Percentiles rank a stretch among this genome's conserved stretches.
These are phyloP conservation scores for Entomyzon cyanotis DNA, from an alignment of 2,113 vertebrate genomes.

Conservation along the genomic window DNA sequence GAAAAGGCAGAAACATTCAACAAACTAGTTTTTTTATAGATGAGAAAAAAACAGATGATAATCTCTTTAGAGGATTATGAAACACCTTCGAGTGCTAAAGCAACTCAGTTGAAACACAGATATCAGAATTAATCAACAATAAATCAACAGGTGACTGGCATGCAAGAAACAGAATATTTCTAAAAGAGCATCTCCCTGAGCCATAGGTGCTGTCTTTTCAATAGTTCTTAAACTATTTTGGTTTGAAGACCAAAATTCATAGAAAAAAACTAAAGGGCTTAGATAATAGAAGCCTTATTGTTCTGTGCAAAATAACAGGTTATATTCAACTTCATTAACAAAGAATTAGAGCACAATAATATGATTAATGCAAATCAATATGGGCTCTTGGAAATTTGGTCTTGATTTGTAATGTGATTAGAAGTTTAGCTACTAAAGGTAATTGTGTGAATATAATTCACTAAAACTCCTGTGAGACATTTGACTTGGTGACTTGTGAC, in stretches of 20 bases:
- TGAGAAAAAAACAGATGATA: not conserved
- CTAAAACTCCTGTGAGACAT: constrained; percentile 26
- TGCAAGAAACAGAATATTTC: not conserved
- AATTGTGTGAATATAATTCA: not conserved
- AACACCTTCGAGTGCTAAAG: not conserved
- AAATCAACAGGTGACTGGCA: not conserved
- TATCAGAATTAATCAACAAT: not conserved
- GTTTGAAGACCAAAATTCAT: not conserved
- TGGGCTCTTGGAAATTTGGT: not conserved
- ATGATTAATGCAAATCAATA: constrained; percentile 21
- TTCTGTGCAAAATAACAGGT: not conserved
- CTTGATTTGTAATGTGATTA: constrained; percentile 1
- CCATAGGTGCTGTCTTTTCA: not conserved
- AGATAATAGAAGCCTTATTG: not conserved
- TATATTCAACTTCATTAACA: not conserved
- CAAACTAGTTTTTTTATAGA: not conserved
- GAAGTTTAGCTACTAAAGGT: not conserved
- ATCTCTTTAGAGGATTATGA: not conserved
- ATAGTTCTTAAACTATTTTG: not conserved
- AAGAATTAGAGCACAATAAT: not conserved
- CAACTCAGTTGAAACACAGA: not conserved
- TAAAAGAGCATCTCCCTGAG: not conserved
- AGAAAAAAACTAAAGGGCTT: not conserved
- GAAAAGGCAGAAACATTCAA: not conserved
- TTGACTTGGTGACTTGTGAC: not conserved